Base-by-base conservation (phyloP, 2,888 invertebrate species). In the Xestia sexstrigata region DNA sequence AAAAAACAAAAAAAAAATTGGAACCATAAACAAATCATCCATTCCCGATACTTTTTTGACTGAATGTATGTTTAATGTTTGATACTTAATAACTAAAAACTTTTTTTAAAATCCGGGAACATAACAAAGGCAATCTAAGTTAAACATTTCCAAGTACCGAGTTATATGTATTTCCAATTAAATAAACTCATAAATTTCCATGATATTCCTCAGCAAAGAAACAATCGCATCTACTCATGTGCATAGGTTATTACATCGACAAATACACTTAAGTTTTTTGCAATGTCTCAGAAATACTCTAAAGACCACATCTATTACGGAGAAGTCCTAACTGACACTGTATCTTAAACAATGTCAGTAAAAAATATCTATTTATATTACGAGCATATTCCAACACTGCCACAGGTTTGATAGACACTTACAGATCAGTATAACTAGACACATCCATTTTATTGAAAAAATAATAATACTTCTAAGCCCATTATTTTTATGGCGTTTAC, bases 401-500 rank as follows among this genome's bases (percentile, higher is more conserved):
- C n/a, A 63, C 20, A 63, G 52, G 63, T 68, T 76, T 62, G 26
- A 39, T 52, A 20, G 9, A 49, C 55, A 65, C 26, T 35, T 15
- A 35, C n/a, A 39, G 30, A 63, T 73, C 30, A 30, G 26, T 68
- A 11, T 47, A 60, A n/a, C 26, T 26, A 52, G 13, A 60, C 63
- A 58, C 52, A 55, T 70, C 45, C 39, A 63, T 71, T 60, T 69
- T 23, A 66, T 66, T 72, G 66, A 39, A 26, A 39, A 67, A 86
- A 82, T 77, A 86, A 76, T 76, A 82, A 82, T 70, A 70, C 70
- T 80, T 47, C 63, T 66, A 49, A 11, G 49, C 47, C 77, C 76
- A 85, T 85, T 86, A 79, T 67, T 79, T 88, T 89, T 84, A 89
- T 86, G 79, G 73, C 83, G 65, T 70, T 79, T 84, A 72, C 78